Evolutionary conservation across 92 coral and sea anemone species (phyloP).

Genomic region (Siderastrea radians): DNA sequence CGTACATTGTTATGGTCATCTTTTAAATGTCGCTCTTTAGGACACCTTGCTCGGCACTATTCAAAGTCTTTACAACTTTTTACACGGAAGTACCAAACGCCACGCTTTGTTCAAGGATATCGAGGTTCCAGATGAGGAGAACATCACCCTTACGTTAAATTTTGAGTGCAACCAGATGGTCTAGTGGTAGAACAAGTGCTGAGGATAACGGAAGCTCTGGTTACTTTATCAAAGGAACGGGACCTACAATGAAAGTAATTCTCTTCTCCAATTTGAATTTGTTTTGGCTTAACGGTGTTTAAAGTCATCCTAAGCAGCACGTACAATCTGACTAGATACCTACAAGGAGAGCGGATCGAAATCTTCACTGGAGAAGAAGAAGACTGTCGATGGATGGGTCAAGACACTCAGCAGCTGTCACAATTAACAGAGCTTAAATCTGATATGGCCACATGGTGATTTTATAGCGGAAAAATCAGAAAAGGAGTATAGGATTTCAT

Average conservation of each 20-base stretch:
- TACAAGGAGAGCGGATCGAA: constrained; percentile 56
- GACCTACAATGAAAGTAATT: constrained; percentile 54
- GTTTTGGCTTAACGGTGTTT: constrained; percentile 48
- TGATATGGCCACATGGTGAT: constrained; percentile 29
- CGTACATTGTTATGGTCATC: constrained; percentile 59
- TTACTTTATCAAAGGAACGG: constrained; percentile 52
- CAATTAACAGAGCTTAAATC: constrained; percentile 36
- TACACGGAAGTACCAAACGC: constrained; percentile 63
- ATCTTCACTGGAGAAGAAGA: constrained; percentile 34
- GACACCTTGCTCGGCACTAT: constrained; percentile 55
- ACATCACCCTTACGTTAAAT: constrained; percentile 33
- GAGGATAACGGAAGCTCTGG: constrained; percentile 34
- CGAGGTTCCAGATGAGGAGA: constrained; percentile 37
- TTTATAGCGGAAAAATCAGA: constrained; percentile 40
- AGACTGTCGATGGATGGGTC: constrained; percentile 33
- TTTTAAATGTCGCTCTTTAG: constrained; percentile 50
- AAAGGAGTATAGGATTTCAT: neutral
- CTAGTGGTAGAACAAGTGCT: constrained; percentile 45
- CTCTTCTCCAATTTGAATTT: constrained; percentile 42
- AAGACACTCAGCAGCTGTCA: constrained; percentile 43
- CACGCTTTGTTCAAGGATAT: constrained; percentile 49
- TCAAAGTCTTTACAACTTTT: constrained; percentile 50
- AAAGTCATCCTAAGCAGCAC: constrained; percentile 49
- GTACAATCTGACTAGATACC: constrained; percentile 38
- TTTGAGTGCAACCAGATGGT: constrained; percentile 59